Conservation (phyloP, 2,797 vertebrate species). For the Melanogrammus aeglefinus region DNA sequence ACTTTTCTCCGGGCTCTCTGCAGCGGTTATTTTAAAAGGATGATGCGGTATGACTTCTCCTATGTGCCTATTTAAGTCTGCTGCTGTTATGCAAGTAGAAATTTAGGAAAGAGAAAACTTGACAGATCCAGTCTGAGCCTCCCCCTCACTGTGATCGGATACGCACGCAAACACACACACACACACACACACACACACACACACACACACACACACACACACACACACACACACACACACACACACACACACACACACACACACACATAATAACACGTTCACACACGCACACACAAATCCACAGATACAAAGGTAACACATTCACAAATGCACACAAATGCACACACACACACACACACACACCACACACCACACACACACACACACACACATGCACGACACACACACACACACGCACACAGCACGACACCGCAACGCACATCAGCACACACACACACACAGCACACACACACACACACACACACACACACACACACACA, state of each 20-base stretch:
- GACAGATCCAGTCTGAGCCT: not conserved
- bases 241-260: constrained; percentile 17
- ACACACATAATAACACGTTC: constrained; percentile 8
- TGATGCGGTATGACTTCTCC: not conserved
- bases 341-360: not conserved
- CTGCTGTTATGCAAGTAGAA: not conserved
- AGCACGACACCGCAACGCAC: too few species aligned
- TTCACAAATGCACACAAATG: too few species aligned
- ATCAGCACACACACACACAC: constrained; percentile 41
- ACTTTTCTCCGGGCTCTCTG: not conserved
- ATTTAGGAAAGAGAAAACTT: not conserved
- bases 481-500: constrained; percentile 9
- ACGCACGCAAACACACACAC: constrained; percentile 29
- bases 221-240: not conserved
- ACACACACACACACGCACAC: constrained; percentile 8
- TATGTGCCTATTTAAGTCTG: not conserved
- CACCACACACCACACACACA: constrained; percentile 19
- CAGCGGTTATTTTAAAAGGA: not conserved
- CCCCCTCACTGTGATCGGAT: not conserved
- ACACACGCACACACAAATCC: constrained; percentile 6
- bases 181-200: not conserved
- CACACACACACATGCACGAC: constrained; percentile 24
- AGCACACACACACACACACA: constrained; percentile 41
- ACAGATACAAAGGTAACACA: too few species aligned
- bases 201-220: not conserved